Evolutionary conservation across 92 coral and sea anemone species (phyloP).

Genomic region (Palythoa caribaeorum): DNA sequence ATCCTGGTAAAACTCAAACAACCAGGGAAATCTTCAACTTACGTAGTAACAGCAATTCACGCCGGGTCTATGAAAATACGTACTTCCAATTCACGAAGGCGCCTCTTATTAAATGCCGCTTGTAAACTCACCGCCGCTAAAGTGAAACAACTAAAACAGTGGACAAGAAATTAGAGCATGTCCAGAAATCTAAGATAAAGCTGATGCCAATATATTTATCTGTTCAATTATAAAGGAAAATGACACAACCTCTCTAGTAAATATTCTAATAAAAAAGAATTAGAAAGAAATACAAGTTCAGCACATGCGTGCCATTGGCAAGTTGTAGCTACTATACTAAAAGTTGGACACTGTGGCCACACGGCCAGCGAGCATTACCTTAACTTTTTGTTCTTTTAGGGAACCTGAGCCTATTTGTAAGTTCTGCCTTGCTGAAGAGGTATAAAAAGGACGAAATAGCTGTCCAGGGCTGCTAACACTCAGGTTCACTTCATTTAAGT

Average conservation of each 20-base stretch:
- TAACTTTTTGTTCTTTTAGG: too few relatives aligned
- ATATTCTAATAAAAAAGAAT: too few relatives aligned
- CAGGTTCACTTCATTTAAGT: too few relatives aligned
- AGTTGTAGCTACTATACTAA: too few relatives aligned
- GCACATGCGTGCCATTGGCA: too few relatives aligned
- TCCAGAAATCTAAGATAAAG: neutral
- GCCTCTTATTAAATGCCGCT: neutral
- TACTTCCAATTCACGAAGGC: neutral
- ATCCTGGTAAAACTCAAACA: slow-evolving; percentile 52
- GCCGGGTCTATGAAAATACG: neutral
- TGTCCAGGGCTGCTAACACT: too few relatives aligned
- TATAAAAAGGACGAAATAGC: too few relatives aligned
- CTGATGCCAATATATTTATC: neutral
- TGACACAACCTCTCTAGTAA: neutral
- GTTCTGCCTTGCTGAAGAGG: too few relatives aligned
- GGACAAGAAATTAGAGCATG: slow-evolving; percentile 18
- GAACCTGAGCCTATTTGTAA: too few relatives aligned
- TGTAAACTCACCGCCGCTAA: slow-evolving; percentile 5
- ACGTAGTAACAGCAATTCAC: slow-evolving; percentile 25
- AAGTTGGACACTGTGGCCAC: too few relatives aligned
- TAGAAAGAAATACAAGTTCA: too few relatives aligned
- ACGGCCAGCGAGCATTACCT: too few relatives aligned
- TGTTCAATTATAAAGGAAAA: neutral
- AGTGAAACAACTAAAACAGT: slow-evolving; percentile 13
- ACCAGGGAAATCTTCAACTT: neutral